Evolutionary conservation across 2,113 vertebrate genomes (phyloP), one percentile per base, ranked within the genome.

Genomic region (Drymodes brunneopygia): DNA sequence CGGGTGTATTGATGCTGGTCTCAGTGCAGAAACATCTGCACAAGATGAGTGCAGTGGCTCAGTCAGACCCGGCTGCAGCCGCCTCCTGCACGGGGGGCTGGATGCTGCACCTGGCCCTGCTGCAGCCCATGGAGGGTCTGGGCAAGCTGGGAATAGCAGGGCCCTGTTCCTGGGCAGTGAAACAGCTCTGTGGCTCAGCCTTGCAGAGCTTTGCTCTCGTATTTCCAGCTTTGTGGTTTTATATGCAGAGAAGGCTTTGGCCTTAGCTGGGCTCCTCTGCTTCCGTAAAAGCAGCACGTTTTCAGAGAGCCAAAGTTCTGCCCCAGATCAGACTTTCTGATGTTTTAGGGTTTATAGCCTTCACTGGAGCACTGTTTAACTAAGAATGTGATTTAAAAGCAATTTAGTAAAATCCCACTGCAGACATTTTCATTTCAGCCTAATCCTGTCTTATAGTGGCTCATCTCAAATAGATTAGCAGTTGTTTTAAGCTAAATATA

Each of bases 401-500:
- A 90, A 92, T 91, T 94, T 91, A 80, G 29, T 91, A 44, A 90
- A 95, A 96, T 87, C 90, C 80, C 13, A 3, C 73, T 82, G 91
- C 81, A 92, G 94, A 85, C 70, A 17, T 87, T 91, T 96, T 92
- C 69, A 93, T 95, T 96, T 95, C 74, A 66, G 74, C 51, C 75
- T 95, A 90, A 96, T 96, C 88, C 67, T 81, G 38, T 69, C 12
- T 81, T 88, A 40, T 6, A 93, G 71, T 0, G 0, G 50, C 51
- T 96, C 71, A 86, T 92, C 87, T 88, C 71, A 80, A 91, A 87
- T 50, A 87, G 81, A 75, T 92, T 78, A 72, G 66, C 70, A 80
- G 50, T 72, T 91, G 73, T 51, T 86, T 83, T 91, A 90, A 90
- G 38, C 33, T 86, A 88, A 82, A n/a, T 80, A 42, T 94, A 89